Conservation (phyloP, 2,888 invertebrate genomes). For the Achlya flavicornis region DNA sequence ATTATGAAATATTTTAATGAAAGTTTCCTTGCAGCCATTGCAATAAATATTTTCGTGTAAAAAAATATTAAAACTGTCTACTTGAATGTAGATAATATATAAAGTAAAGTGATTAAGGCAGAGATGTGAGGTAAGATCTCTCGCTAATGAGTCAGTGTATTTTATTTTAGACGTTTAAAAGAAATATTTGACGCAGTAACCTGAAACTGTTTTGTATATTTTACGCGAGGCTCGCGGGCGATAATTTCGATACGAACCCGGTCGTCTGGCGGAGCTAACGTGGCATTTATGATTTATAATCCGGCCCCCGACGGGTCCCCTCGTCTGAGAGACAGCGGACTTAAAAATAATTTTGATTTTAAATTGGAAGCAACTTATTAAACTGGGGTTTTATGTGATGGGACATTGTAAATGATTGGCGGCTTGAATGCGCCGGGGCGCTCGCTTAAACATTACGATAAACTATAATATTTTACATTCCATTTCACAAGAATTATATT, state of each 20-base stretch:
- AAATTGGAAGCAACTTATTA: slow-evolving; percentile 79
- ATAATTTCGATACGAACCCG: slow-evolving; percentile 74
- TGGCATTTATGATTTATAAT: slow-evolving; percentile 82
- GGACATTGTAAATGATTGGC: slow-evolving; percentile 57
- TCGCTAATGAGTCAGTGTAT: slow-evolving; percentile 63
- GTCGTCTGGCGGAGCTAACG: slow-evolving; percentile 65
- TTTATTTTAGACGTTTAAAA: slow-evolving; percentile 63
- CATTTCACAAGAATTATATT: slow-evolving; percentile 14
- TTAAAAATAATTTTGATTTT: slow-evolving; percentile 76
- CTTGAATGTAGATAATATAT: not conserved
- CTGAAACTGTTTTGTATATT: slow-evolving; percentile 78
- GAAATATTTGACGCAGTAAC: slow-evolving; percentile 76
- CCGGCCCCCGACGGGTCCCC: slow-evolving; percentile 73
- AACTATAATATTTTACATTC: slow-evolving; percentile 16
- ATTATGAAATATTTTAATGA: not conserved
- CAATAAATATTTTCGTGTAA: slow-evolving; percentile 21
- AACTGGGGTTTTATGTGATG: slow-evolving; percentile 65
- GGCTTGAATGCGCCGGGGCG: slow-evolving; percentile 24
- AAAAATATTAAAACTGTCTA: slow-evolving; percentile 20
- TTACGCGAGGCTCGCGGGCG: slow-evolving; percentile 69
- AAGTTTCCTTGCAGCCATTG: not conserved
- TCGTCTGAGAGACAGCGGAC: slow-evolving; percentile 71
- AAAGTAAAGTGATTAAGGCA: not conserved
- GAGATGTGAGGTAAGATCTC: slow-evolving; percentile 10
- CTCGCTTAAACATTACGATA: slow-evolving; percentile 20